These are phyloP conservation scores for Crocidura indochinensis DNA, from an alignment of 2,797 vertebrate species.

Conservation along the genomic window DNA sequence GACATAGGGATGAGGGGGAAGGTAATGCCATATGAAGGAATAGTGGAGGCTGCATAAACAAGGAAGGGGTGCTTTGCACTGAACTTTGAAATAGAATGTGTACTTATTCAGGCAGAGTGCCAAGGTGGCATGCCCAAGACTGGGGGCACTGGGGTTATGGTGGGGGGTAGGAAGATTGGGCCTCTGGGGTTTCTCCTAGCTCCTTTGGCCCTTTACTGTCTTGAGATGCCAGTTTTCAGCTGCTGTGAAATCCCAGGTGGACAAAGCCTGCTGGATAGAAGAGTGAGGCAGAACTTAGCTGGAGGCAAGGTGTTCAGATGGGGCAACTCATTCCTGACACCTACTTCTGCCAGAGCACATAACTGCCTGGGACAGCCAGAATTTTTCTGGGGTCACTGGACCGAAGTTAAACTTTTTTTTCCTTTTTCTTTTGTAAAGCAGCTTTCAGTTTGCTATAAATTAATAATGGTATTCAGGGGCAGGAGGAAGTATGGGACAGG, in stretches of 20 bases:
- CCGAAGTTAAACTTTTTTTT: conserved; percentile 25
- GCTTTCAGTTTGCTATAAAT: conserved; percentile 43
- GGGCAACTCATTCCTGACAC: conserved; percentile 33
- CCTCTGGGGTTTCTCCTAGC: conserved; percentile 12
- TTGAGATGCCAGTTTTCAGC: conserved; percentile 71
- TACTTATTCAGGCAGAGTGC: conserved; percentile 70
- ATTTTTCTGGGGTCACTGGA: neutral
- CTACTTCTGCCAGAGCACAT: neutral
- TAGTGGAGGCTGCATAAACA: conserved; percentile 18
- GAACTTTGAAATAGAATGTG: conserved; percentile 11
- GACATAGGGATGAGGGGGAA: neutral
- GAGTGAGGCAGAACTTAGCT: neutral
- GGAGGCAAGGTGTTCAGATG: conserved; percentile 65
- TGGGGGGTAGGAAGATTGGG: no score
- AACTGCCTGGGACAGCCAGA: neutral
- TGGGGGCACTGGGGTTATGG: neutral
- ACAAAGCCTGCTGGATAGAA: conserved; percentile 43
- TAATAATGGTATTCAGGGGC: conserved; percentile 14
- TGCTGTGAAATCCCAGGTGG: conserved; percentile 61
- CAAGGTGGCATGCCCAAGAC: conserved; percentile 7
- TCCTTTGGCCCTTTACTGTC: conserved; percentile 33
- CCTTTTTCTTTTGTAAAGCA: conserved; percentile 44
- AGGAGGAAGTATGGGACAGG: neutral
- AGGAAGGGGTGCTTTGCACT: neutral
- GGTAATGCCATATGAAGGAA: conserved; percentile 65